phyloP scores from a whole-genome alignment of 1,140 invertebrate species.

The Brachionus plicatilis region DNA sequence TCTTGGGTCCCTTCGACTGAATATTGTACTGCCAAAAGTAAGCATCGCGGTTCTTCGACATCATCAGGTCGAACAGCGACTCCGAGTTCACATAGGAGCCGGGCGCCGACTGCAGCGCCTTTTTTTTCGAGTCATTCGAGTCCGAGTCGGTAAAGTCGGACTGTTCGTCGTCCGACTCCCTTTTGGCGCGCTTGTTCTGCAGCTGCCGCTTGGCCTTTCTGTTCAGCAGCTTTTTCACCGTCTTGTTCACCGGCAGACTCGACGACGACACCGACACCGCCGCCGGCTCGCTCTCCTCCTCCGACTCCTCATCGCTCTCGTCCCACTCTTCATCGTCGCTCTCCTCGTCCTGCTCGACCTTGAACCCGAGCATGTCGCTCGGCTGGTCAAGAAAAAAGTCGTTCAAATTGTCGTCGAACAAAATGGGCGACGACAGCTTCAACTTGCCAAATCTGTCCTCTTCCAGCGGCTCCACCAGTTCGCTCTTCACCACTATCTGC shows the following conservation, averaged over 20 bases:
- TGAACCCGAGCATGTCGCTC: neutral
- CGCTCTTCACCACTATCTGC: neutral
- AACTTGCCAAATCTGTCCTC: neutral
- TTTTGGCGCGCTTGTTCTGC: neutral
- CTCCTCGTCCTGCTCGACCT: neutral
- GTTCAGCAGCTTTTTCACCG: neutral
- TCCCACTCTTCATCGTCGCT: neutral
- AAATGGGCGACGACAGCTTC: neutral
- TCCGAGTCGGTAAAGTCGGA: conserved; percentile 12
- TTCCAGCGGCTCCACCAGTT: neutral
- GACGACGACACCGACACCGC: neutral
- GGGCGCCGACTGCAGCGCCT: neutral
- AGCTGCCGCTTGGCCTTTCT: neutral
- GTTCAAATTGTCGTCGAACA: neutral
- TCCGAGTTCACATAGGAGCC: conserved; percentile 8
- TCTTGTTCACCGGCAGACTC: neutral
- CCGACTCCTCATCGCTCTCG: neutral
- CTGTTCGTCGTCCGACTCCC: conserved; percentile 7
- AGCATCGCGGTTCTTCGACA: conserved; percentile 3
- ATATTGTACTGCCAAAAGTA: conserved; percentile 99
- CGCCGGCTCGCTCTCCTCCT: neutral
- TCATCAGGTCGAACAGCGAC: conserved; percentile 20
- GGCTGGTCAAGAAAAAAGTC: conserved; percentile 13
- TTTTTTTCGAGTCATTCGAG: conserved; percentile 11
- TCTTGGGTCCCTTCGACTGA: conserved; percentile 94